These are phyloP conservation scores for Peromyscus californicus DNA, from an alignment of 2,113 vertebrate species.

Conservation along the genomic window DNA sequence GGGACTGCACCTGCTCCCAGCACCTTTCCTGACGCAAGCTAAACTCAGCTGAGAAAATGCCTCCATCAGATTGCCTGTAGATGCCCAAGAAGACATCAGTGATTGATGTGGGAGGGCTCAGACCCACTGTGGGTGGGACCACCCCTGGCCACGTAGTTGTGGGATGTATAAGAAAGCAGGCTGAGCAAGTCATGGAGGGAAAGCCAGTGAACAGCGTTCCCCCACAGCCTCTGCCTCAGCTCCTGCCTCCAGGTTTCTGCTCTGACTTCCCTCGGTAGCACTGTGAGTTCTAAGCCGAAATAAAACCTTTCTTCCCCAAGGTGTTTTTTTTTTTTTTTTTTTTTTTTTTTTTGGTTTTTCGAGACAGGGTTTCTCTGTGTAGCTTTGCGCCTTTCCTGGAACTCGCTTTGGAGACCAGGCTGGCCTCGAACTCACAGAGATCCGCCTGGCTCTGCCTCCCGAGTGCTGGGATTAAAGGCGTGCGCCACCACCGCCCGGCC, in stretches of 20 bases:
- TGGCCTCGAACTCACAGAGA: too few species aligned
- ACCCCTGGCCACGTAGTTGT: not conserved
- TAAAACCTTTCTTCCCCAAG: not conserved
- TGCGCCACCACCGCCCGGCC: too few species aligned
- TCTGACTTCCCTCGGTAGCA: not conserved
- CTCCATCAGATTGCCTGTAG: not conserved
- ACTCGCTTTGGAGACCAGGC: too few species aligned
- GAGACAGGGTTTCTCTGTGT: too few species aligned
- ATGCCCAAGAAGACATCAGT: not conserved
- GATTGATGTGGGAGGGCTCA: not conserved
- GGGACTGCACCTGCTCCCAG: not conserved
- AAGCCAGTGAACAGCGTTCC: not conserved
- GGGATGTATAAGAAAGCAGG: not conserved
- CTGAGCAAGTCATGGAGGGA: not conserved
- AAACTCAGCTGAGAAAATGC: not conserved
- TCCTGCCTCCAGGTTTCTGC: not conserved
- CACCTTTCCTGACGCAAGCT: not conserved
- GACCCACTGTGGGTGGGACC: not conserved
- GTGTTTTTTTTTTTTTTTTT: too few species aligned
- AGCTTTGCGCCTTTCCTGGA: too few species aligned
- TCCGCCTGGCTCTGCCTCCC: too few species aligned
- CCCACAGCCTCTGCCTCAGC: not conserved
- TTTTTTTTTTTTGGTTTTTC: too few species aligned
- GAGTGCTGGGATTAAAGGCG: too few species aligned
- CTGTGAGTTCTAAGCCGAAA: not conserved